Percentiles rank a stretch among this genome's conserved stretches.
Evolutionary conservation across 2,888 invertebrate species (phyloP).

Genomic region (Cheilosia soror): DNA sequence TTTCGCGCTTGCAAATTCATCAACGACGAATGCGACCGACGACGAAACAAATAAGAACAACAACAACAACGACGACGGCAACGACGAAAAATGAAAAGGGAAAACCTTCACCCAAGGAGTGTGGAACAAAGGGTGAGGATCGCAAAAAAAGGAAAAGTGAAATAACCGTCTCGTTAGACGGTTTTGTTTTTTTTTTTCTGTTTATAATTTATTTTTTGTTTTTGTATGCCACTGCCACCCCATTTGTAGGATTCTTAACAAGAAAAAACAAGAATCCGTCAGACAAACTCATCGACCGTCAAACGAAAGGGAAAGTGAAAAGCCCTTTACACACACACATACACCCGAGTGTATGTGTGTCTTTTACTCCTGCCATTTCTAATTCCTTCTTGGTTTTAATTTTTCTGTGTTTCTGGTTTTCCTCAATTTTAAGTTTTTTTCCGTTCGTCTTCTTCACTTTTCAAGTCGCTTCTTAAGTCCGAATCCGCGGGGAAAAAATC

Average conservation of each 20-base stretch:
- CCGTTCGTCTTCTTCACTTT: not conserved
- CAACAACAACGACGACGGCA: conserved; percentile 72
- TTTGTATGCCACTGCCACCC: conserved; percentile 70
- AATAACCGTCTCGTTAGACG: conserved; percentile 74
- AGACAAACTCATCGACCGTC: conserved; percentile 74
- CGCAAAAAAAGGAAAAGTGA: conserved; percentile 71
- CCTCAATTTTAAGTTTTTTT: conserved; percentile 14
- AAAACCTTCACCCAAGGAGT: conserved; percentile 30
- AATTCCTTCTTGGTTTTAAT: conserved; percentile 56
- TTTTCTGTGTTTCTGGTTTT: conserved; percentile 62
- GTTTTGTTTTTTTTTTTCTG: conserved; percentile 33
- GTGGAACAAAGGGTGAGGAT: conserved; percentile 44
- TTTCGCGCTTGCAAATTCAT: conserved; percentile 72
- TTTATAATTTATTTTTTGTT: conserved; percentile 64
- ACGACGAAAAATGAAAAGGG: conserved; percentile 42
- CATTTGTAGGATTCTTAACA: conserved; percentile 54
- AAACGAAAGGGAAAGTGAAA: conserved; percentile 75
- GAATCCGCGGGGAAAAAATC: conserved; percentile 33
- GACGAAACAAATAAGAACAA: conserved; percentile 63
- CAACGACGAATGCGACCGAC: conserved; percentile 49
- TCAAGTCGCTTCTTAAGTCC: conserved; percentile 59
- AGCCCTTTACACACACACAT: conserved; percentile 62
- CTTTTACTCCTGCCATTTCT: conserved; percentile 37
- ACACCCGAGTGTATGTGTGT: conserved; percentile 1
- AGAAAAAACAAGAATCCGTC: conserved; percentile 43